Evolutionary conservation across 2,888 invertebrate genomes (phyloP), one percentile per base, ranked within the genome.

Genomic region (Pheosia tremula): DNA sequence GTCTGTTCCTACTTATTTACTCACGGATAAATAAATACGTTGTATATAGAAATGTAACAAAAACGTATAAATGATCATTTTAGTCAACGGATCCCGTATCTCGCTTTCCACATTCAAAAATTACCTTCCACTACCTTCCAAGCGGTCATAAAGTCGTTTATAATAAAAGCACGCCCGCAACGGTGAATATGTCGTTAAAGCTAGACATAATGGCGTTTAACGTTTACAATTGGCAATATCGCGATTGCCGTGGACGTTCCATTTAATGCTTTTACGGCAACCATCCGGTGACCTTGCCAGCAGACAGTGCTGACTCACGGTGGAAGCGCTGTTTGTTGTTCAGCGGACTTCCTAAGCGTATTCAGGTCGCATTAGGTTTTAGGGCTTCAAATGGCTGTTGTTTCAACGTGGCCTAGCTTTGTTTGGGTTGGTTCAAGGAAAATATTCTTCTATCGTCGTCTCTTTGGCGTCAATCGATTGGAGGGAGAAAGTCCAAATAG

Each of bases 201-300:
- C 78, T 80, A 83, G 81, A 73, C 73, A 47, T 58, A 75, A 78
- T 71, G 71, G 63, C 69, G 67, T 60, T 67, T 58, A 73, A 74
- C 75, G 75, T 74, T 85, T 86, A 79, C 80, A 86, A 84, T 83
- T 83, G 82, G 77, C 83, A 81, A 84, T 86, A 84, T 77, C 64
- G 78, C 69, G 75, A 80, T 74, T 77, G 74, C 73, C 73, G 66
- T 62, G 68, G 77, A 66, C 69, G 69, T 77, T 76, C 69, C 69
- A 69, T 74, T 78, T 78, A 81, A 74, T 71, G 74, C 72, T 74
- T 80, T 74, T 72, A 74, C 60, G 64, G 68, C 65, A 57, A 58
- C 65, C 64, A 68, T 74, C 69, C 74, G 73, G 72, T 71, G 61
- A 72, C 72, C 80, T 78, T 72, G 71, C 63, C 9, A 24, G 56